These are phyloP conservation scores for Laupala kohalensis DNA, from an alignment of 1,140 invertebrate genomes.

Conservation along the genomic window DNA sequence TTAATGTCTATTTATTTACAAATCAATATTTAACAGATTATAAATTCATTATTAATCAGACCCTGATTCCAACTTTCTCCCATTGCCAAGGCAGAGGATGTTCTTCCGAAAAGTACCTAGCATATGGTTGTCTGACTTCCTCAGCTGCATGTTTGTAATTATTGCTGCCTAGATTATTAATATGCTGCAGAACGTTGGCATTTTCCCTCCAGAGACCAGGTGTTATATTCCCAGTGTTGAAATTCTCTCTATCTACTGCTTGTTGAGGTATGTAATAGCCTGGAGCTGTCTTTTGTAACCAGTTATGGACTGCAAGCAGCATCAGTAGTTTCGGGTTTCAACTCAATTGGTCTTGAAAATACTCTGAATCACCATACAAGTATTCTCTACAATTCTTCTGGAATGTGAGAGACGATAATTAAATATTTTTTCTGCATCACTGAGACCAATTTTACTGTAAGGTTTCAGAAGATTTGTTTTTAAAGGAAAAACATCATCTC, in stretches of 20 bases:
- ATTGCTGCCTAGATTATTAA: slow-evolving; percentile 5
- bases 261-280: slow-evolving; percentile 7
- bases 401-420: slow-evolving; percentile 7
- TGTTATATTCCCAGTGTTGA: slow-evolving; percentile 15
- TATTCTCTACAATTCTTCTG: background rate
- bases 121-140: background rate
- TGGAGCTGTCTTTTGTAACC: slow-evolving; percentile 13
- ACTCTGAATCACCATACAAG: slow-evolving; percentile 1
- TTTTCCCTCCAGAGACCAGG: slow-evolving; percentile 13
- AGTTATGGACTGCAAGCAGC: slow-evolving; percentile 11
- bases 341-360: slow-evolving; percentile 2
- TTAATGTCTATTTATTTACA: too few relatives aligned
- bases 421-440: background rate
- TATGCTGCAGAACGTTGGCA: slow-evolving; percentile 10
- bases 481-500: slow-evolving; percentile 15
- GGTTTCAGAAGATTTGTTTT: slow-evolving; percentile 13
- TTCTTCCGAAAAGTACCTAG: background rate
- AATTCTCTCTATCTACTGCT: slow-evolving; percentile 14
- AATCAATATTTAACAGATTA: too few relatives aligned
- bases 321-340: background rate
- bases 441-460: slow-evolving; percentile 6
- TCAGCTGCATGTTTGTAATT: background rate
- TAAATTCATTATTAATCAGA: too few relatives aligned
- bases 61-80: background rate
- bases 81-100: background rate